Percentiles rank a stretch among this genome's conserved stretches.
These are phyloP conservation scores for Menidia menidia DNA, from an alignment of 2,797 vertebrate genomes.

Conservation along the genomic window DNA sequence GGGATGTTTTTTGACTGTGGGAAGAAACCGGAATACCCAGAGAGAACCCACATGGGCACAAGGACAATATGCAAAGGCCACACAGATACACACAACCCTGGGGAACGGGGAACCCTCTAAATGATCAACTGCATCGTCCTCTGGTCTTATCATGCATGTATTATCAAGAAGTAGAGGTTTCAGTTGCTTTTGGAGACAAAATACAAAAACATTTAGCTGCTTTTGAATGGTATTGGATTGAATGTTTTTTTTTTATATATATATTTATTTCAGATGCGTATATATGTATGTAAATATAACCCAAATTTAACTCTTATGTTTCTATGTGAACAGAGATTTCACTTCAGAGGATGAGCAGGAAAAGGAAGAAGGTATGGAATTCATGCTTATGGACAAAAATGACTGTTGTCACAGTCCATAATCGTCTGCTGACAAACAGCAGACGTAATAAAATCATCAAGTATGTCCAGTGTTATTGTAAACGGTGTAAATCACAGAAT, in stretches of 20 bases:
- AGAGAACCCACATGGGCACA: too few species aligned
- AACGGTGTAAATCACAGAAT: background rate
- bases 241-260: too few species aligned
- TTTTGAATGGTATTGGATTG: too few species aligned
- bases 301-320: conserved; percentile 48
- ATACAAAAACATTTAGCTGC: background rate
- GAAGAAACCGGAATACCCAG: too few species aligned
- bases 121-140: background rate
- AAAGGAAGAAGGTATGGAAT: conserved; percentile 68
- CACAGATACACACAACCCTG: too few species aligned
- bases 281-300: background rate
- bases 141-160: background rate
- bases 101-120: background rate
- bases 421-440: background rate
- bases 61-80: too few species aligned
- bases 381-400: background rate
- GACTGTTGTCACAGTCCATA: background rate
- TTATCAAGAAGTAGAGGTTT: background rate
- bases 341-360: conserved; percentile 67
- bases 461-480: background rate
- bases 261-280: too few species aligned
- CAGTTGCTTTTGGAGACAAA: background rate
- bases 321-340: conserved; percentile 61
- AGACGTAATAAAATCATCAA: background rate
- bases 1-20: too few species aligned